phyloP scores from a whole-genome alignment of 2,888 invertebrate species.

The Atrina japonica region DNA sequence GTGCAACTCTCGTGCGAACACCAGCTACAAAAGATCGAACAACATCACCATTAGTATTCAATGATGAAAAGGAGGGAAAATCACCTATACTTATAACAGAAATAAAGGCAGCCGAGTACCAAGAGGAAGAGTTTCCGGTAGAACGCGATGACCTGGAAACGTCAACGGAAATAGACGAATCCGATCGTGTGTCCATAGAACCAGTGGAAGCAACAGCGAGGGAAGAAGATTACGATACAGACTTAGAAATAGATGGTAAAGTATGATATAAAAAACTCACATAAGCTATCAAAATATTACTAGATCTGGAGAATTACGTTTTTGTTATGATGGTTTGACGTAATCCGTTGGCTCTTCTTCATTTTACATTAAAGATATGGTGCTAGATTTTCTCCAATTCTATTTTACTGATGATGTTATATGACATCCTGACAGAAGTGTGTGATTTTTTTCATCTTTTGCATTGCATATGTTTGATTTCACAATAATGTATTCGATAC shows the following conservation, averaged over 20 bases:
- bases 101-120: constrained; percentile 52
- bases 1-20: constrained; percentile 57
- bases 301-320: too few species aligned
- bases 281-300: neutral
- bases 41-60: constrained; percentile 25
- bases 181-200: constrained; percentile 12
- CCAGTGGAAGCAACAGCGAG: constrained; percentile 23
- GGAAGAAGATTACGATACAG: constrained; percentile 61
- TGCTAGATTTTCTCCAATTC: too few species aligned
- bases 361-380: too few species aligned
- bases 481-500: too few species aligned
- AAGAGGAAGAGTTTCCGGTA: constrained; percentile 46
- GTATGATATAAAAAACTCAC: neutral
- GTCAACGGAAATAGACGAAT: constrained; percentile 49
- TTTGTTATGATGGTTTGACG: too few species aligned
- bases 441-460: too few species aligned
- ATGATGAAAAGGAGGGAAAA: constrained; percentile 27
- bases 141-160: constrained; percentile 47
- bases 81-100: constrained; percentile 57
- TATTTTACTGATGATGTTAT: too few species aligned
- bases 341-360: too few species aligned
- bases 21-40: constrained; percentile 51
- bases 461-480: too few species aligned
- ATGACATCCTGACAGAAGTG: too few species aligned
- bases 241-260: constrained; percentile 63